Evolutionary conservation across 2,888 invertebrate species (phyloP), one percentile per base, ranked within the genome.

Genomic region (Papilio gigon): DNA sequence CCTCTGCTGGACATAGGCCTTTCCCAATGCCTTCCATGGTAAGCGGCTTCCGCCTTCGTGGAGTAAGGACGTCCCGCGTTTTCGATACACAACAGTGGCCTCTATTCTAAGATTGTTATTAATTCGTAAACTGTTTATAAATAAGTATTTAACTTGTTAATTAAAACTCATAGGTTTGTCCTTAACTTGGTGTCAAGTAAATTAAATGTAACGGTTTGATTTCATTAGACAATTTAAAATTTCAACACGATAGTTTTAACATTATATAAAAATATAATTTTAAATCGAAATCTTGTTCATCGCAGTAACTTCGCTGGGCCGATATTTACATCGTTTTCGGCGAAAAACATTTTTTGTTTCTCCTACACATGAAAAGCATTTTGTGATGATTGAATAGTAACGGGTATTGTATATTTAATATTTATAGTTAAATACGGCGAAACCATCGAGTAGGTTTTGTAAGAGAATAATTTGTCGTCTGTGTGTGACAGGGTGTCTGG

Each of bases 161-260:
- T 42, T 61, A 22, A 42, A n/a, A 61, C n/a, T 30, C 30, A 17
- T n/a, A 1, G 14, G n/a, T 40, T 30, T 30, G 65, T 65, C 65
- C 65, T 65, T 58, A 17, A 56, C 11, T 56, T 42, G 17, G 22
- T n/a, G 37, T 42, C 33, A 11, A 62, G 47, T 33, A n/a, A 30
- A 58, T 65, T 64, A 50, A 64, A 64, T 64, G 56, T 42, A 30
- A 65, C 40, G 17, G 22, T 25, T 58, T 14, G 40, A 58, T 65
- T 65, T 58, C 20, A 64, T 53, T 64, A 64, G 40, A 64, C 25
- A 37, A 60, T 22, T 40, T 14, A 25, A 40, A 42, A 33, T 47
- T 50, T 37, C 42, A 44, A 44, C 61, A 44, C 44, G 27, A 30
- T 44, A 44, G 27, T 61, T 61, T 40, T 22, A 25, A 14, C 11